Conservation (phyloP, 2,113 vertebrate genomes). For the Hippoglossus stenolepis region DNA sequence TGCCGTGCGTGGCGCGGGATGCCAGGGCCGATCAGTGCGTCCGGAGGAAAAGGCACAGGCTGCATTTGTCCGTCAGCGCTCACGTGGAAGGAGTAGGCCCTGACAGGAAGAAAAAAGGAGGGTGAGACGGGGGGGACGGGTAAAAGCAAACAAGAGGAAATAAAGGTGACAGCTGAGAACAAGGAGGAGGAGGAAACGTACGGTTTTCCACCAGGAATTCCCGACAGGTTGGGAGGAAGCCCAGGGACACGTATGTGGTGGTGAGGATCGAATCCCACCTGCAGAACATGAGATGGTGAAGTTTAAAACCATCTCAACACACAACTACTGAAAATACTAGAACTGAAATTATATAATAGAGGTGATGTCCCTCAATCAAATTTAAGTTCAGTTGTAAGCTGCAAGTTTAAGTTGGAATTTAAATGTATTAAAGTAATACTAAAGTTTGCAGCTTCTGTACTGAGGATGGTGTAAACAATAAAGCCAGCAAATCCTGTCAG, state of each 20-base stretch:
- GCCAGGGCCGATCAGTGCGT: constrained; percentile 92
- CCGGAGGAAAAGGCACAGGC: constrained; percentile 95
- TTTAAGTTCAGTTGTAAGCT: too few species aligned
- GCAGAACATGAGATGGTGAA: not conserved
- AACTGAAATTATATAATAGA: not conserved
- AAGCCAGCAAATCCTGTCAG: too few species aligned
- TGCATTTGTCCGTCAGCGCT: constrained; percentile 97
- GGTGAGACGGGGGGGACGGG: not conserved
- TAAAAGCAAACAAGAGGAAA: not conserved
- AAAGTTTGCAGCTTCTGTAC: too few species aligned
- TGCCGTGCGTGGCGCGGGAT: constrained; percentile 95
- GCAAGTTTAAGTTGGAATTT: too few species aligned
- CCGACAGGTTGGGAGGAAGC: constrained; percentile 89
- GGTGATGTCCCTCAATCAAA: too few species aligned
- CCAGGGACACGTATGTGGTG: constrained; percentile 91
- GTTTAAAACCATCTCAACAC: not conserved
- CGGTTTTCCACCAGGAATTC: constrained; percentile 96
- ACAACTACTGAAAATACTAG: not conserved
- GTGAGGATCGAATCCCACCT: constrained; percentile 96
- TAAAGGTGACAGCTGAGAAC: not conserved
- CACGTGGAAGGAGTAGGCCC: constrained; percentile 96
- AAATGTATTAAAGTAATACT: too few species aligned
- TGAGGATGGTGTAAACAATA: too few species aligned
- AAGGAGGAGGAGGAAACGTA: constrained; percentile 73
- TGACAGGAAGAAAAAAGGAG: constrained; percentile 55